Base-by-base conservation (phyloP, 2,797 vertebrate genomes). In the Melanotaenia trifasciata region DNA sequence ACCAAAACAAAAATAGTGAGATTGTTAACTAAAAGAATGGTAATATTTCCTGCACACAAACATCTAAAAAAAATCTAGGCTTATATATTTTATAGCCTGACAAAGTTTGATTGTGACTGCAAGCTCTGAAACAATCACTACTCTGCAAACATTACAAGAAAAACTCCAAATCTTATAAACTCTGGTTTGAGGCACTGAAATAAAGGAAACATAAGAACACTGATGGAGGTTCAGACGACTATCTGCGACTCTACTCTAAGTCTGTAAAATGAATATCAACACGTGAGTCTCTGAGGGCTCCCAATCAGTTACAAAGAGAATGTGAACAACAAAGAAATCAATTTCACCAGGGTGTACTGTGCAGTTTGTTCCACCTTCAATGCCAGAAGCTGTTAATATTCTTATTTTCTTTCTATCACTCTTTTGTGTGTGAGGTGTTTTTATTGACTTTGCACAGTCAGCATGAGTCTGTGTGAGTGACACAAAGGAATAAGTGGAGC, bases 381-480 rank as follows among this genome's bases (percentile, higher is more conserved):
- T 10, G 57, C 58, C 40, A 54, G 35, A 73, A 74, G 69, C 63
- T 58, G 51, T 33, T 79, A 1, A 5, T 66, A 45, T 71, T 69
- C 70, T 36, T 65, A 57, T 64, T 64, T 68, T 65, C 40, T 43
- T 72, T 80, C 65, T 51, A 68, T 79, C 70, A 24, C 67, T 63
- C 62, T 50, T 72, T 64, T 76, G 50, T 57, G 56, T 73, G 35
- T 0, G 0, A 70, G 70, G 1, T 60, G 50, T 65, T 78, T 40
- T 77, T 60, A 67, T 50, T 54, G 64, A 38, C 59, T 82, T 45
- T 81, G 74, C 80, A 70, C 74, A 72, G 71, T 87, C 85, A 85
- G 80, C 78, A 62, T 33, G 51, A 80, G 85, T 75, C 81, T 74
- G 30, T 16, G 59, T 77, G 70, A 87, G 40, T 59, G 85, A 74